These are phyloP conservation scores for Metalampra italica DNA, from an alignment of 2,888 invertebrate species.

Conservation along the genomic window DNA sequence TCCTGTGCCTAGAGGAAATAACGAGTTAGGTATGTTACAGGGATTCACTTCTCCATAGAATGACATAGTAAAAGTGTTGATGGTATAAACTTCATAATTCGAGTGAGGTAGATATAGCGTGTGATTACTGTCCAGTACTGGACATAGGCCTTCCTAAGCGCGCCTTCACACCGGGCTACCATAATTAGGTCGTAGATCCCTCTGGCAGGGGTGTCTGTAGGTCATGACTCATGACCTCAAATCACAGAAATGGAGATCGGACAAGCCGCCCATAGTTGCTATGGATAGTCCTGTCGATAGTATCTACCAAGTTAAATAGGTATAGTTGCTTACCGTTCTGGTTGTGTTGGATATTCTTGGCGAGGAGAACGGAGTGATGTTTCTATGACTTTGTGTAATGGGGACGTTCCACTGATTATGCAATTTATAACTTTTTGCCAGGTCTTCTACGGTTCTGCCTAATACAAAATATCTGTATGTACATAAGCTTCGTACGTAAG, in stretches of 20 bases:
- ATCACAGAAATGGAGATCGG: no score
- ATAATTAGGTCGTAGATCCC: no score
- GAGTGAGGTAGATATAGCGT: no score
- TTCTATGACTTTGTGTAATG: slow-evolving; percentile 19
- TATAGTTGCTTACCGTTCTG: slow-evolving; percentile 33
- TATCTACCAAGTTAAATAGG: no score
- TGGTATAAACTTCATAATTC: no score
- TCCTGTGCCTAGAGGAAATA: slow-evolving; percentile 29
- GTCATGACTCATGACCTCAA: no score
- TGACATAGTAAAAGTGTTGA: no score
- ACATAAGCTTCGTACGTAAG: no score
- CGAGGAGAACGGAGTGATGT: slow-evolving; percentile 24
- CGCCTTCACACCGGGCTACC: no score
- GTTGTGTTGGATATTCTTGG: slow-evolving; percentile 31
- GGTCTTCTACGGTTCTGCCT: slow-evolving; percentile 65
- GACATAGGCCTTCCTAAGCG: no score
- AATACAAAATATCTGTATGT: neutral
- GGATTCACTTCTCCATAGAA: neutral
- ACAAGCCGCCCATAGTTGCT: neutral
- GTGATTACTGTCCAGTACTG: no score
- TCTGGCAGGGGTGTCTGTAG: no score
- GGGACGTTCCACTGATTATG: slow-evolving; percentile 38
- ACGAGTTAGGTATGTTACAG: slow-evolving; percentile 1
- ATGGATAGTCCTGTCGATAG: neutral
- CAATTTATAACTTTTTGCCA: slow-evolving; percentile 64